Conservation (phyloP, 2,113 vertebrate species). For the Xyrauchen texanus region DNA sequence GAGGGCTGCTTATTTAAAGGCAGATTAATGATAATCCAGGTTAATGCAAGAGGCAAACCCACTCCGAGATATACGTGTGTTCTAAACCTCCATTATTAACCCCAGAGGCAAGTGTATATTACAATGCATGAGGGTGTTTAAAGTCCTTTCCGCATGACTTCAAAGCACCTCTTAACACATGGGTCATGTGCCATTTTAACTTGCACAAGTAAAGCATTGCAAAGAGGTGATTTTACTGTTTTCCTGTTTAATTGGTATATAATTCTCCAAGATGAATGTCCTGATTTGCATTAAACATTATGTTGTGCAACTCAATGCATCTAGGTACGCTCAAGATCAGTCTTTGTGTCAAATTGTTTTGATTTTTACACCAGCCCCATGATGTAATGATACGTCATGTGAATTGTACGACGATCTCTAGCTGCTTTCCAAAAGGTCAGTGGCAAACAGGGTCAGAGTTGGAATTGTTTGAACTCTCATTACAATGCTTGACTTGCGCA, state of each 20-base stretch:
- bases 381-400: not conserved
- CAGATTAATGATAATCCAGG: conserved; percentile 58
- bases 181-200: not conserved
- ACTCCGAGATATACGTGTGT: conserved; percentile 11
- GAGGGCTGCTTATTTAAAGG: conserved; percentile 45
- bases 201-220: too few species aligned
- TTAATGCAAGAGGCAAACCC: conserved; percentile 45
- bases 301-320: not conserved
- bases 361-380: not conserved
- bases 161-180: not conserved
- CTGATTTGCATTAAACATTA: not conserved
- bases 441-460: too few species aligned
- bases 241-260: not conserved
- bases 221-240: not conserved
- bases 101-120: conserved; percentile 4
- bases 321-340: not conserved
- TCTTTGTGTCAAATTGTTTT: not conserved
- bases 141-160: not conserved
- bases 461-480: too few species aligned
- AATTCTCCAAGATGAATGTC: not conserved
- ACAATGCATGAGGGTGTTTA: not conserved
- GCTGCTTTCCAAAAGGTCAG: too few species aligned
- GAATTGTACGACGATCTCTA: not conserved
- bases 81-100: conserved; percentile 18
- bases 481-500: too few species aligned